phyloP scores from a whole-genome alignment of 1,140 invertebrate genomes.

The Oryzaephilus surinamensis region DNA sequence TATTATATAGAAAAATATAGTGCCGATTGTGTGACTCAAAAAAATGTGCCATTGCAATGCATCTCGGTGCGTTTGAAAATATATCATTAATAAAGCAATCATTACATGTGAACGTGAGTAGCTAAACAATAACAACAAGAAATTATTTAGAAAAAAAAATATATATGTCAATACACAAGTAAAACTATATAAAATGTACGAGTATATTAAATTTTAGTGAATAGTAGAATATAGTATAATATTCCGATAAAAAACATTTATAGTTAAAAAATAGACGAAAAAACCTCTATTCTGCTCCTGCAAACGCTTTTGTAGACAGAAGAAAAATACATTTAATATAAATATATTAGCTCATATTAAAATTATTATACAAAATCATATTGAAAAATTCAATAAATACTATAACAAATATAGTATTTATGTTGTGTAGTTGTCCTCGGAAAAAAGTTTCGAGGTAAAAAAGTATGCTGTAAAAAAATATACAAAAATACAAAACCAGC shows the following conservation, averaged over 20 bases:
- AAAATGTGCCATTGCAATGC: slow-evolving; percentile 47
- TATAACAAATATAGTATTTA: slow-evolving; percentile 10
- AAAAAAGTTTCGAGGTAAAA: slow-evolving; percentile 8
- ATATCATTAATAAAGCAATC: slow-evolving; percentile 49
- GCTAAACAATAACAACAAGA: slow-evolving; percentile 38
- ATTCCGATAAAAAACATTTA: too few relatives aligned
- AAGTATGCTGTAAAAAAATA: slow-evolving; percentile 32
- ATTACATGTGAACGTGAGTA: slow-evolving; percentile 59
- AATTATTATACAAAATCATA: too few relatives aligned
- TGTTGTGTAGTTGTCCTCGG: not conserved
- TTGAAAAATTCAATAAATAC: too few relatives aligned
- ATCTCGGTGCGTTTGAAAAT: slow-evolving; percentile 52
- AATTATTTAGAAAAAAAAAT: slow-evolving; percentile 10
- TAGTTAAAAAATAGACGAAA: slow-evolving; percentile 15
- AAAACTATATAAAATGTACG: slow-evolving; percentile 4
- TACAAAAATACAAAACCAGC: slow-evolving; percentile 31
- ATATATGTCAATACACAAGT: not conserved
- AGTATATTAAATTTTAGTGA: not conserved
- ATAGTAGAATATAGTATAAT: slow-evolving; percentile 1
- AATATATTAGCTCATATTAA: slow-evolving; percentile 9
- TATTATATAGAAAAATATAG: slow-evolving; percentile 37
- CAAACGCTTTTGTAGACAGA: slow-evolving; percentile 40
- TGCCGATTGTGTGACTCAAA: slow-evolving; percentile 45
- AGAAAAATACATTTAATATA: slow-evolving; percentile 22
- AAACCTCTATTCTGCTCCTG: slow-evolving; percentile 33